A percentile compares a stretch with the other conserved stretches of the same genome.
Evolutionary conservation across 2,113 vertebrate genomes (phyloP).

Genomic region (Sander vitreus): DNA sequence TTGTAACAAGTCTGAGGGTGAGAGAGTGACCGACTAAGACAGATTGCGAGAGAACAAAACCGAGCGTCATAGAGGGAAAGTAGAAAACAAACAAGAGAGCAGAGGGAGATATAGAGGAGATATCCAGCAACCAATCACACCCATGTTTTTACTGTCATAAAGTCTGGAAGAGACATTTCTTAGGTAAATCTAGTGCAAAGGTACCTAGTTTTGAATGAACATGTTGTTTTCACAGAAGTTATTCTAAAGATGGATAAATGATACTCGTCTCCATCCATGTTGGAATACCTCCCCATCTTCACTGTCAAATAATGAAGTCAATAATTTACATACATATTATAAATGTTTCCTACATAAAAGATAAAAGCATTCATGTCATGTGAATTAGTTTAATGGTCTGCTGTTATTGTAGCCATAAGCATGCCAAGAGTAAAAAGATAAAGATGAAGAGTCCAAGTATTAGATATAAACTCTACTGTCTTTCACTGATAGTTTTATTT

Average conservation of each 20-base stretch:
- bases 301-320: neutral
- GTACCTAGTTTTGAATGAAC: neutral
- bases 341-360: neutral
- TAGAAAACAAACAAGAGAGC: conserved; percentile 35
- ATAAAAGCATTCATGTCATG: neutral
- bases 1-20: neutral
- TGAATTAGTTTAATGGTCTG: neutral
- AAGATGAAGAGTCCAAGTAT: neutral
- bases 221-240: neutral
- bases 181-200: neutral
- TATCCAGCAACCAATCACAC: neutral
- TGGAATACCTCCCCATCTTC: neutral
- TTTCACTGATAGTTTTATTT: conserved; percentile 2
- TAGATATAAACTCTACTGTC: neutral
- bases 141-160: neutral
- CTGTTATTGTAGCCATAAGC: neutral
- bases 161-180: conserved; percentile 4
- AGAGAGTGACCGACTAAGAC: neutral
- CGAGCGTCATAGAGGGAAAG: conserved; percentile 4
- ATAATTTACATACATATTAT: neutral
- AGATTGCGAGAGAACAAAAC: conserved; percentile 8
- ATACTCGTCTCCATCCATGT: neutral
- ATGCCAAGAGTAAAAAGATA: neutral
- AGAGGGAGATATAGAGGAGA: conserved; percentile 19
- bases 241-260: neutral